These are phyloP conservation scores for Eueremaeus valkanovi DNA, from an alignment of 2,888 invertebrate species.

Conservation along the genomic window DNA sequence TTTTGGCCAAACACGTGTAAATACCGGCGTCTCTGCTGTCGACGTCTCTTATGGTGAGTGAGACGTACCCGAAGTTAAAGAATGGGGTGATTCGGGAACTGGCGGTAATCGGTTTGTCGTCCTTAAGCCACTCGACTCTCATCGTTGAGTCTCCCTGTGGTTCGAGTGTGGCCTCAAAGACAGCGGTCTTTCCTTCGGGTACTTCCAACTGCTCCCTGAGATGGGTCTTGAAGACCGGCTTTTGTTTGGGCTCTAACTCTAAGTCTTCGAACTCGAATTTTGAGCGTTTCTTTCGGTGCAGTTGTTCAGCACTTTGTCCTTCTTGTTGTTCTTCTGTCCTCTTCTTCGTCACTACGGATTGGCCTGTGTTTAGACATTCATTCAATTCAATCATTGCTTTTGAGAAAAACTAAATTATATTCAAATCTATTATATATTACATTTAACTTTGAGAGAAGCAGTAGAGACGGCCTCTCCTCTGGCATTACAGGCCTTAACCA, in stretches of 20 bases:
- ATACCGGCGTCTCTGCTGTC: constrained; percentile 82
- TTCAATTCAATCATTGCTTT: background rate
- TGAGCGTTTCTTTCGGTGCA: background rate
- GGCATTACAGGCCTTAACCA: constrained; percentile 83
- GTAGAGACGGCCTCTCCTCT: constrained; percentile 84
- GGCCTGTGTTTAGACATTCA: too few species aligned
- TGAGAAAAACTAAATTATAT: constrained; percentile 48
- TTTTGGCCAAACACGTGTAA: constrained; percentile 82
- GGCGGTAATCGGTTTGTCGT: constrained; percentile 87
- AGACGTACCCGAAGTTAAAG: constrained; percentile 92
- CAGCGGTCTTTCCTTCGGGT: constrained; percentile 78
- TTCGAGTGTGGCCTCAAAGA: constrained; percentile 85
- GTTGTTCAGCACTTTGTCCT: background rate
- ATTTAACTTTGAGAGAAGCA: constrained; percentile 61
- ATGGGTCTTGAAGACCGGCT: constrained; percentile 28
- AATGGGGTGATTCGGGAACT: constrained; percentile 83
- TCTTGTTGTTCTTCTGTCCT: background rate
- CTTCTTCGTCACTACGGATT: constrained; percentile 7
- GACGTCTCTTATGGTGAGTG: constrained; percentile 85
- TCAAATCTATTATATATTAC: constrained; percentile 45
- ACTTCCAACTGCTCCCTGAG: constrained; percentile 53
- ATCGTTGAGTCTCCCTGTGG: constrained; percentile 89
- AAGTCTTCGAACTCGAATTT: constrained; percentile 1
- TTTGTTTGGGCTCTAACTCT: constrained; percentile 15
- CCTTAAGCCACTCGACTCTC: constrained; percentile 78